Conservation (phyloP, 2,113 vertebrate species). For the Lagopus leucura region DNA sequence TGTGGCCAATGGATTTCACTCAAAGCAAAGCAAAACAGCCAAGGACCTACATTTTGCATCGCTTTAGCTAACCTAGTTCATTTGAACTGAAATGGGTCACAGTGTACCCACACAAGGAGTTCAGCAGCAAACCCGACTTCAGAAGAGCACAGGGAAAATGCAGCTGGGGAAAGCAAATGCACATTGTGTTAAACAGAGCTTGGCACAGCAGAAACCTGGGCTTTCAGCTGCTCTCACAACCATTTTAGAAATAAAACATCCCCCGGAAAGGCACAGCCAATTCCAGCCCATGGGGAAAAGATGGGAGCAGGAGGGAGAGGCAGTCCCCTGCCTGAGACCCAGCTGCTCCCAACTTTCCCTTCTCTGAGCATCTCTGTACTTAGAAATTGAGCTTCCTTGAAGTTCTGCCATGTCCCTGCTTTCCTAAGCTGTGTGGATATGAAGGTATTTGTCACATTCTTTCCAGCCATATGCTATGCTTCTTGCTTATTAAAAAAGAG, state of each 20-base stretch:
- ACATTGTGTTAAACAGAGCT: neutral
- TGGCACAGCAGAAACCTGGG: neutral
- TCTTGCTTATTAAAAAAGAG: constrained; percentile 43
- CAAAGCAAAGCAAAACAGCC: neutral
- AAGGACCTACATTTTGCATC: constrained; percentile 51
- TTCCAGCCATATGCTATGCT: neutral
- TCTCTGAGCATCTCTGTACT: neutral
- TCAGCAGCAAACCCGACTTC: constrained; percentile 44
- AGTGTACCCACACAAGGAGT: constrained; percentile 60
- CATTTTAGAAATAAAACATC: neutral
- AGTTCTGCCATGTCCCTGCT: neutral
- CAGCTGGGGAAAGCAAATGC: neutral
- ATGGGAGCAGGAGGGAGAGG: neutral
- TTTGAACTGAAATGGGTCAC: constrained; percentile 63
- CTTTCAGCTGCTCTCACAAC: neutral
- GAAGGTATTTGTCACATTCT: neutral
- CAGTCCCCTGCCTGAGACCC: accelerated
- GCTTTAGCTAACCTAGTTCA: constrained; percentile 63
- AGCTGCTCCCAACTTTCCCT: neutral
- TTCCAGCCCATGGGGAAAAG: neutral
- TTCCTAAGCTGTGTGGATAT: neutral
- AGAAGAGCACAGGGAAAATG: constrained; percentile 35
- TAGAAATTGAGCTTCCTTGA: neutral
- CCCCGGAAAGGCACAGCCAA: neutral
- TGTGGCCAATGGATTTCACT: neutral